Evolutionary conservation across 2,113 vertebrate genomes (phyloP).

Genomic region (Scopus umbretta): DNA sequence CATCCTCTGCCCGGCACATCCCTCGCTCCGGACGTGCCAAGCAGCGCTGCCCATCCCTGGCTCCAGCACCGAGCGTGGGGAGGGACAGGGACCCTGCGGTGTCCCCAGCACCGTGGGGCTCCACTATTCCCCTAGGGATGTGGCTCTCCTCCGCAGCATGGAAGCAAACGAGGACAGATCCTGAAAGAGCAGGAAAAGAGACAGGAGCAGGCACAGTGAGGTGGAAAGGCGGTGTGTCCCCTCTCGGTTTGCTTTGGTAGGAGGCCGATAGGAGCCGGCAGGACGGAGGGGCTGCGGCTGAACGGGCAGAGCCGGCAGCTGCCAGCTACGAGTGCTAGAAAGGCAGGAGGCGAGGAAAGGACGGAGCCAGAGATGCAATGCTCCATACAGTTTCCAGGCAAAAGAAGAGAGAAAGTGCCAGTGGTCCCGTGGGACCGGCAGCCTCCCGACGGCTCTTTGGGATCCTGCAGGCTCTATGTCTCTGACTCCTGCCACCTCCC

Average conservation of each 20-base stretch:
- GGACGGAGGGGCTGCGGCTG: neutral
- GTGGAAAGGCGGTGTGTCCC: neutral
- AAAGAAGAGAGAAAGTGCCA: slow-evolving; percentile 20
- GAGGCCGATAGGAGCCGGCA: neutral
- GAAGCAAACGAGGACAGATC: neutral
- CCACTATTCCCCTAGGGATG: neutral
- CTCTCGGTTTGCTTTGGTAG: slow-evolving; percentile 14
- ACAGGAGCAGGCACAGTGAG: slow-evolving; percentile 37
- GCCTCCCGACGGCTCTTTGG: neutral
- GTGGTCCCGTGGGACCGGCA: neutral
- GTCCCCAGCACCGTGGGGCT: neutral
- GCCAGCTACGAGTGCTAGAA: neutral
- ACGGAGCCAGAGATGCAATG: neutral
- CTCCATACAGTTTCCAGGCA: neutral
- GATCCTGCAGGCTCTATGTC: neutral
- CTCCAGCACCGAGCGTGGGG: neutral
- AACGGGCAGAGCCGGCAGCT: neutral
- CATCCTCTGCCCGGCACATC: neutral
- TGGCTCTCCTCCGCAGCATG: neutral
- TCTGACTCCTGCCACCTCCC: neutral
- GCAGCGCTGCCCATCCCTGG: fast-evolving
- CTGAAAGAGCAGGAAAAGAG: neutral
- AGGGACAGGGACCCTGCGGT: neutral
- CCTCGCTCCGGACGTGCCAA: neutral
- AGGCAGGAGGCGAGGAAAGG: neutral